These are phyloP conservation scores for Dicranocentrus wangi DNA, from an alignment of 2,888 invertebrate species.

Conservation along the genomic window DNA sequence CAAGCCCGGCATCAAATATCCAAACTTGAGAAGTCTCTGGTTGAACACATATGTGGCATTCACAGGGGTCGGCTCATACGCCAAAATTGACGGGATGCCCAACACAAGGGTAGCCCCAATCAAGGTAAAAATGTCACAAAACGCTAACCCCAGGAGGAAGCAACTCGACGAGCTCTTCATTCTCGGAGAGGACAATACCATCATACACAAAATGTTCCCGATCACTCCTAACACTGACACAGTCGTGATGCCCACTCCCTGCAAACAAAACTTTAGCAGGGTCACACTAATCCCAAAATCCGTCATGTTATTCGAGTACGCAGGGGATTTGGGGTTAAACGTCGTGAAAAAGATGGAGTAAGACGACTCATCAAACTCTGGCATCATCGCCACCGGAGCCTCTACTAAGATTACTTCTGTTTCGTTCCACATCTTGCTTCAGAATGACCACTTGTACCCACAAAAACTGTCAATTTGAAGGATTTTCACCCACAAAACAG, in stretches of 20 bases:
- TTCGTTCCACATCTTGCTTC: constrained; percentile 20
- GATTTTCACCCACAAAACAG: no score
- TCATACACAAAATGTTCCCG: constrained; percentile 37
- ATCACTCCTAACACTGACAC: constrained; percentile 21
- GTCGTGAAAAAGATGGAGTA: constrained; percentile 45
- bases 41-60: not conserved
- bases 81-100: constrained; percentile 80
- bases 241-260: constrained; percentile 28
- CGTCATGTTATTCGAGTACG: constrained; percentile 29
- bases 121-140: constrained; percentile 92
- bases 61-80: constrained; percentile 18
- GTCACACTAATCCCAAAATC: constrained; percentile 79
- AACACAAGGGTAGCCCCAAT: constrained; percentile 88
- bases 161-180: constrained; percentile 82
- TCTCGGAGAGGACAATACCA: constrained; percentile 12
- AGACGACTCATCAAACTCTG: constrained; percentile 28
- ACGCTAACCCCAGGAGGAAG: constrained; percentile 91
- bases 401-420: not conserved
- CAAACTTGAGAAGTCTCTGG: constrained; percentile 7
- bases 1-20: constrained; percentile 19
- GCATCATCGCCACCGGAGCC: not conserved
- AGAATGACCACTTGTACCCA: not conserved
- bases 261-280: constrained; percentile 34
- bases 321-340: constrained; percentile 37
- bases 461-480: not conserved